A percentile compares a stretch with the other conserved stretches of the same genome.
phyloP scores from a whole-genome alignment of 2,888 invertebrate species.

The Liopterus haemorrhoidalis region DNA sequence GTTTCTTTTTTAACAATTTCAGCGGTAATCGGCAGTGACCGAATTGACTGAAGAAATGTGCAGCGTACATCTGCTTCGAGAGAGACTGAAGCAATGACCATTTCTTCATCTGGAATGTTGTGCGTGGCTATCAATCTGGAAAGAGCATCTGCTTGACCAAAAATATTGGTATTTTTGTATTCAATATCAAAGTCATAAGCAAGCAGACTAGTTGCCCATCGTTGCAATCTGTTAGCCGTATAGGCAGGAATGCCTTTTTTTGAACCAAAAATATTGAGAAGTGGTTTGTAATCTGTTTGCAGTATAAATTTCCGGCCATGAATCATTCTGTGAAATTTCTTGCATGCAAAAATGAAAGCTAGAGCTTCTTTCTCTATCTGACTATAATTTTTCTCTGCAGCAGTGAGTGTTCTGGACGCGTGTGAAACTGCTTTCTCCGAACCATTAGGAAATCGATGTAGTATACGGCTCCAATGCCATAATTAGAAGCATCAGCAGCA shows the following conservation, averaged over 20 bases:
- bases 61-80: neutral
- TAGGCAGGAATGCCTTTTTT: slow-evolving; percentile 31
- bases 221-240: slow-evolving; percentile 29
- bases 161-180: slow-evolving; percentile 28
- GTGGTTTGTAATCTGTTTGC: slow-evolving; percentile 37
- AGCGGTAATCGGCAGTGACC: neutral
- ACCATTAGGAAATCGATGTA: neutral
- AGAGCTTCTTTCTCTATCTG: slow-evolving; percentile 40
- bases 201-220: slow-evolving; percentile 29
- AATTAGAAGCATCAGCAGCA: neutral
- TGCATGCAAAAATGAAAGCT: no score
- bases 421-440: slow-evolving; percentile 16
- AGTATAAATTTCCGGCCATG: slow-evolving; percentile 37
- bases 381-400: slow-evolving; percentile 37
- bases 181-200: slow-evolving; percentile 31
- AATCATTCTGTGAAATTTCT: no score
- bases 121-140: slow-evolving; percentile 26
- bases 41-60: neutral
- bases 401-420: slow-evolving; percentile 35
- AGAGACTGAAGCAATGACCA: neutral
- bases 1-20: neutral
- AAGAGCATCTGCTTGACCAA: slow-evolving; percentile 30
- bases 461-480: neutral
- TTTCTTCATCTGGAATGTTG: slow-evolving; percentile 5
- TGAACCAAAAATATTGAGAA: slow-evolving; percentile 36